Percentiles rank a stretch among this genome's conserved stretches.
phyloP scores from a whole-genome alignment of 92 coral and sea anemone species.

The Heliopora coerulea region DNA sequence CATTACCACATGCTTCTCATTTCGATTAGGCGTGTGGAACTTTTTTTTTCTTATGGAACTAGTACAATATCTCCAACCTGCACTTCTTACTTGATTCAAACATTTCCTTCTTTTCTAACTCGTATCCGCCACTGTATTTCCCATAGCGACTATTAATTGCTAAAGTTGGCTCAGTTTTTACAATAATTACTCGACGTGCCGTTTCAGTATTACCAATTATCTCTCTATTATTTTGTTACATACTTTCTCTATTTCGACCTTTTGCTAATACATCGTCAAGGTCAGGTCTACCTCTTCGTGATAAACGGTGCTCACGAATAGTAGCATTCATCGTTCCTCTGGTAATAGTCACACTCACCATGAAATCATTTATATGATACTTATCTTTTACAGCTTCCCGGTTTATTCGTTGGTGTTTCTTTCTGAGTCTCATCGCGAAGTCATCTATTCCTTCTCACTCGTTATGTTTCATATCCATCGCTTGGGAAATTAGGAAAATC shows the following conservation, averaged over 20 bases:
- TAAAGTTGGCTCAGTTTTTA: background rate
- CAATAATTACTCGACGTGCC: constrained; percentile 4
- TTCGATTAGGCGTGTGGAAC: no score
- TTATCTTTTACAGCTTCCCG: background rate
- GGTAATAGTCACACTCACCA: constrained; percentile 11
- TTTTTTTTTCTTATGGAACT: no score
- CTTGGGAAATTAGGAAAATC: constrained; percentile 1
- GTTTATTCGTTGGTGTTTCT: constrained; percentile 16
- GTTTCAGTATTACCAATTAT: constrained; percentile 8
- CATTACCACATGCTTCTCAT: no score
- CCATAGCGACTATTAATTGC: no score
- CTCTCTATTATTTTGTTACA: constrained; percentile 2
- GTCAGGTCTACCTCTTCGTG: constrained; percentile 9
- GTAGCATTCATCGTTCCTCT: constrained; percentile 6
- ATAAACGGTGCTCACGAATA: constrained; percentile 14
- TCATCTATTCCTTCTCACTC: background rate
- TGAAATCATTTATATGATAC: constrained; percentile 15
- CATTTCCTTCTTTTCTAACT: no score
- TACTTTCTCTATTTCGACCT: constrained; percentile 4
- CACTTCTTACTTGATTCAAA: no score
- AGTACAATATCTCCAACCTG: no score
- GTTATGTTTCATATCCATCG: background rate
- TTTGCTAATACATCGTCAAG: background rate
- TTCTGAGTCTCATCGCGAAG: constrained; percentile 9
- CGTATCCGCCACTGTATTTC: no score